Base-by-base conservation (phyloP, 1,140 invertebrate genomes). In the Chelonus insularis region DNA sequence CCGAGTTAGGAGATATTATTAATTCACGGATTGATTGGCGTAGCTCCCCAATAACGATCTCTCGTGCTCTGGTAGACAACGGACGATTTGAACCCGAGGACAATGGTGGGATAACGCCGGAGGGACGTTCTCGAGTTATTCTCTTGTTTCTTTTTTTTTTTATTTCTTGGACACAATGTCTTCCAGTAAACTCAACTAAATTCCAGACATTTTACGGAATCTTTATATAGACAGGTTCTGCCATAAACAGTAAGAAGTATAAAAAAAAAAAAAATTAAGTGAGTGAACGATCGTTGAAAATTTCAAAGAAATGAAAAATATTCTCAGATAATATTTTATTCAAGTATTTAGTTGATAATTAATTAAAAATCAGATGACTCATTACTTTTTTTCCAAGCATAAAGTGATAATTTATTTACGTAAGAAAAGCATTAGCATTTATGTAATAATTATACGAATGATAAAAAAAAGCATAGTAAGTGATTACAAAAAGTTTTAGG, bases 141-240 rank as follows among this genome's bases (percentile, higher is more conserved):
- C 39, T 21, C 39, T 36, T 41, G 23, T 32, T 23, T 45, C 18
- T 8, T 25, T 50, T 58, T 14, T 36, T 21, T 12, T 39, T 55
- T 48, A 23, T 12, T 48, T 58, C 29, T 61, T 61, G 57, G 29
- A 50, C 34, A 43, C 56, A 61, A 63, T 62, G 62, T 68, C 62
- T 59, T 47, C 36, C 58, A 37, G 48, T 57, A 68, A 62, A 60
- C 57, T 55, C 50, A 54, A 68, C 60, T 67, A 61, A 51, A 48
- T 70, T 67, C 64, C 65, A 48, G 21, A 41, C 9, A 20, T 39
- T 57, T 68, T 57, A 62, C 63, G 58, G 67, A 70, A 70, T 45
- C 57, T 29, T 29, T 62, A 65, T 60, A 68, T 61, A 62, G 64
- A 66, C 62, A 37, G 41, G 45, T 18, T 37, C 32, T 14, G 62